Conservation (phyloP, 2,797 vertebrate species). For the Echiichthys vipera region DNA sequence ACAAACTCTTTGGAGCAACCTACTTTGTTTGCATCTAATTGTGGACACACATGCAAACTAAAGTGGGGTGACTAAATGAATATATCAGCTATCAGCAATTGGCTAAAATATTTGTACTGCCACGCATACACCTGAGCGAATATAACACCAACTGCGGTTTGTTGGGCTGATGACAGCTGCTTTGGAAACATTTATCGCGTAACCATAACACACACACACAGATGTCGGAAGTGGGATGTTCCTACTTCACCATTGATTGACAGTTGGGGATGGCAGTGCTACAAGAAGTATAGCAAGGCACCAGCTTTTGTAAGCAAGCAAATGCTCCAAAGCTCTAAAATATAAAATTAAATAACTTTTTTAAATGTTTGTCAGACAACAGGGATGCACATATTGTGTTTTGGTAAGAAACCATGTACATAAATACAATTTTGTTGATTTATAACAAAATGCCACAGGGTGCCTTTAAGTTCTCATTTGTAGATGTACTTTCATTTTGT, state of each 20-base stretch:
- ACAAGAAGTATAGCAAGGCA: not conserved
- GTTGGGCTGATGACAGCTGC: too few species aligned
- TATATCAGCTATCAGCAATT: too few species aligned
- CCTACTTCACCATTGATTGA: not conserved
- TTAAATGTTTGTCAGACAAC: not conserved
- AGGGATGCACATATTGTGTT: not conserved
- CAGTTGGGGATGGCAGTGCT: not conserved
- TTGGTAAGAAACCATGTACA: not conserved
- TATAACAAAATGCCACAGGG: not conserved
- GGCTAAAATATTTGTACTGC: too few species aligned
- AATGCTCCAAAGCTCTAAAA: not conserved
- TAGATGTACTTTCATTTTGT: not conserved
- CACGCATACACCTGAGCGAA: too few species aligned
- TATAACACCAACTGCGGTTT: too few species aligned
- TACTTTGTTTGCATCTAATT: not conserved
- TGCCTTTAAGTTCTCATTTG: not conserved
- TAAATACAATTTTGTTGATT: not conserved
- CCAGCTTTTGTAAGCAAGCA: not conserved
- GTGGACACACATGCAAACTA: not conserved
- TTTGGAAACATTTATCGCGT: too few species aligned
- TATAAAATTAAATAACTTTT: not conserved
- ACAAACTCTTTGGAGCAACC: not conserved
- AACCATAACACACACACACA: accelerated
- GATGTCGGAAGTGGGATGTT: not conserved
- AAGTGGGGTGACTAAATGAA: too few species aligned